These are phyloP conservation scores for Athene cunicularia DNA, from an alignment of 2,113 vertebrate genomes.

Conservation along the genomic window DNA sequence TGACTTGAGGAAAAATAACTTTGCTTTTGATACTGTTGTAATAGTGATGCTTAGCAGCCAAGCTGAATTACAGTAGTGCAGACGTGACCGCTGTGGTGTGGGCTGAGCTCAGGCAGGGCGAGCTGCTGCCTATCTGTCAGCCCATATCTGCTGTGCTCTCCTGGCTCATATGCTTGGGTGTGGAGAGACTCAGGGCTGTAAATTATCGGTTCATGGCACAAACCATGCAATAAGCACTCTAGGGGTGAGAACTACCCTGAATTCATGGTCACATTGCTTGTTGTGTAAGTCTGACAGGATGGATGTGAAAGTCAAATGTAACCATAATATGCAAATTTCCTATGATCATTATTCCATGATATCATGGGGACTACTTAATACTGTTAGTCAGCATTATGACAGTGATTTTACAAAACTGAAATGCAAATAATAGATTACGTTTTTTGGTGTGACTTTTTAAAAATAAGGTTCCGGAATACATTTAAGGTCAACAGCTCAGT, in stretches of 20 bases:
- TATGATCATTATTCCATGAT: background rate
- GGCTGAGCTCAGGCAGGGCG: background rate
- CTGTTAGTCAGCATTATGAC: background rate
- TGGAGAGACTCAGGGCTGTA: background rate
- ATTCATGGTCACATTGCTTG: background rate
- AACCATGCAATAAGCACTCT: background rate
- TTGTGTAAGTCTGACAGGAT: background rate
- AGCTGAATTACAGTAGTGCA: background rate
- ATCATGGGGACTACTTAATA: background rate
- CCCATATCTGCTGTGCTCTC: background rate
- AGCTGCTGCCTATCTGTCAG: background rate
- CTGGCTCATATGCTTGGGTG: background rate
- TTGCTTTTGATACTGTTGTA: background rate
- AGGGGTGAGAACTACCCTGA: background rate
- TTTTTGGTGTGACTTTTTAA: background rate
- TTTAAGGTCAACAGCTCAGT: background rate
- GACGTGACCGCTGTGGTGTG: background rate
- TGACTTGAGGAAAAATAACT: background rate
- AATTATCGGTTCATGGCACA: background rate
- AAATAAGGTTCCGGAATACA: background rate
- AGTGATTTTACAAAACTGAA: background rate
- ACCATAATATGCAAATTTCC: background rate
- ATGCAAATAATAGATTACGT: background rate
- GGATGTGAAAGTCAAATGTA: background rate
- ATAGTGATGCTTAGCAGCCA: background rate